Conservation (phyloP, 2,797 vertebrate genomes). For the Chiroxiphia lanceolata region DNA sequence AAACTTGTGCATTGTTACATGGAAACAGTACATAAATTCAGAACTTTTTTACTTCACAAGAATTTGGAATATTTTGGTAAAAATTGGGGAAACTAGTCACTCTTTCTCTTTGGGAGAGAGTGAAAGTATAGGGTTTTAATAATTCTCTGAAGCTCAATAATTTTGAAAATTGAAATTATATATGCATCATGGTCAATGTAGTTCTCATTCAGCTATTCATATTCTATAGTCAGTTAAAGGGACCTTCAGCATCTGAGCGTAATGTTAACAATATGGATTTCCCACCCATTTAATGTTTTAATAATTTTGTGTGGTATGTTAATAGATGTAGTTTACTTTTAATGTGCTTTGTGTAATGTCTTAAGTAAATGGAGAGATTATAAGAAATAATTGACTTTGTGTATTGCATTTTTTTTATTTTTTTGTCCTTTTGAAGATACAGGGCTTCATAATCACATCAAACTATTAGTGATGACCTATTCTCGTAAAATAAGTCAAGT, state of each 20-base stretch:
- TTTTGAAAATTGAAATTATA: conserved; percentile 45
- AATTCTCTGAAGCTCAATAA: conserved; percentile 57
- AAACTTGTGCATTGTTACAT: neutral
- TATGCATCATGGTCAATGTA: conserved; percentile 6
- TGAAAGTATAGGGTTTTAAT: conserved; percentile 55
- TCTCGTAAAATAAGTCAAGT: conserved; percentile 63
- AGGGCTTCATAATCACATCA: conserved; percentile 46
- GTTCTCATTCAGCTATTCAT: conserved; percentile 37
- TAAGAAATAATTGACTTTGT: conserved; percentile 59
- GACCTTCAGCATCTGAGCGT: conserved; percentile 18
- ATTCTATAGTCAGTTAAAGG: conserved; percentile 33
- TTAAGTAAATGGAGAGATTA: conserved; percentile 57
- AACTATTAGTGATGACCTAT: conserved; percentile 58
- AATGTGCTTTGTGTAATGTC: conserved; percentile 56
- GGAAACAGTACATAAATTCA: neutral
- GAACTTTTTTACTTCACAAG: neutral
- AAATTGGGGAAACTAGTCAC: neutral
- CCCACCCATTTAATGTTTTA: conserved; percentile 36
- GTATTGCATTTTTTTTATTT: conserved; percentile 30
- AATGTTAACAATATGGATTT: conserved; percentile 35
- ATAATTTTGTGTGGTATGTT: conserved; percentile 44
- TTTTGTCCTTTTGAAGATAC: conserved; percentile 55
- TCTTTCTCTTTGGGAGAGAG: neutral
- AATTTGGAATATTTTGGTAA: neutral
- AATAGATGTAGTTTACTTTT: conserved; percentile 59